Conservation (phyloP, 2,888 invertebrate species). For the Augochlorella aurata region DNA sequence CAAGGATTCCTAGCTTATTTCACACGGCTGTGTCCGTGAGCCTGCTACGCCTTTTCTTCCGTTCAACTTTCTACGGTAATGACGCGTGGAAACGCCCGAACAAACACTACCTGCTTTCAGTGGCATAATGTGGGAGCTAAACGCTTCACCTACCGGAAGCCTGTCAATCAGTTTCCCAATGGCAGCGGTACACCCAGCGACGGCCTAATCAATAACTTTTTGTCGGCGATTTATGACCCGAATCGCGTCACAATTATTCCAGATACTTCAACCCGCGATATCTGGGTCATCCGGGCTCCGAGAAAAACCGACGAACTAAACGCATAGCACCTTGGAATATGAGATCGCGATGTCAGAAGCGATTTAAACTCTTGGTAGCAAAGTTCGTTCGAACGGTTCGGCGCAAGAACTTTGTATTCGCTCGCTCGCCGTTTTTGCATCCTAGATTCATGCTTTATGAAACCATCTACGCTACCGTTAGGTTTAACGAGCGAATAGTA, state of each 20-base stretch:
- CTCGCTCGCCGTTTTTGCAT: not conserved
- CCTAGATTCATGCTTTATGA: not conserved
- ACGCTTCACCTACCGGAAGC: not conserved
- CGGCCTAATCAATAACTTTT: not conserved
- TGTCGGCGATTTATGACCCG: too few species aligned
- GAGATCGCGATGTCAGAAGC: not conserved
- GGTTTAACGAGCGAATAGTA: not conserved
- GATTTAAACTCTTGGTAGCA: not conserved
- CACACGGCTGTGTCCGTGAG: slow-evolving; percentile 31
- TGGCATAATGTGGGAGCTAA: slow-evolving; percentile 13
- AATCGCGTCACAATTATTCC: not conserved
- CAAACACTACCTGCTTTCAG: slow-evolving; percentile 23
- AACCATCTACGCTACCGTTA: not conserved
- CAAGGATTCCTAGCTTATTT: slow-evolving; percentile 37
- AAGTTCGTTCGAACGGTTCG: not conserved
- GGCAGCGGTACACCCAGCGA: not conserved
- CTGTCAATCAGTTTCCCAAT: not conserved
- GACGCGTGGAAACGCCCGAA: slow-evolving; percentile 40
- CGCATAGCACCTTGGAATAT: not conserved
- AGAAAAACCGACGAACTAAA: not conserved
- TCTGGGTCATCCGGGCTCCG: not conserved
- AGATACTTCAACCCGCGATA: not conserved
- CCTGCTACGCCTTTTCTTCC: slow-evolving; percentile 57
- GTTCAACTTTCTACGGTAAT: slow-evolving; percentile 63
- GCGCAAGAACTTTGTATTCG: not conserved